Evolutionary conservation across 2,888 invertebrate genomes (phyloP), one percentile per base, ranked within the genome.

Genomic region (Hirtodrosophila cameraria): DNA sequence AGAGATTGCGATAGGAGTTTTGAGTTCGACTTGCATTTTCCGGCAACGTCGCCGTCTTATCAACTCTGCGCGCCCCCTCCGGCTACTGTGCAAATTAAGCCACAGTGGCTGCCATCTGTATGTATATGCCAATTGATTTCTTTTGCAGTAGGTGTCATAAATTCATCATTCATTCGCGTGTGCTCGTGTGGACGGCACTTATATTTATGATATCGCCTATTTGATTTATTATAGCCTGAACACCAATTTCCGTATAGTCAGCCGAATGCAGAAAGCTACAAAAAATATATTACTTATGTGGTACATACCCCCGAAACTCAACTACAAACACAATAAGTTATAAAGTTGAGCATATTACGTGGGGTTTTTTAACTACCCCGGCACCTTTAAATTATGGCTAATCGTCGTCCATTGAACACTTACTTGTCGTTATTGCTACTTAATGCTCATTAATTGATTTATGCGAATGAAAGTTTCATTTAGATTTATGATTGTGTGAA

Each of bases 401-500:
- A 73, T 65, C 64, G 68, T 39, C 55, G 72, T 31, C 46, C 50
- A 30, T 31, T 33, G 33, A 36, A 33, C 55, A 50, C 33, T 48
- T 41, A 20, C 52, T 15, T 41, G 38, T 54, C 64, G 61, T 61
- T 77, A 60, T 75, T 54, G 64, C 50, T 58, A 55, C 64, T 64
- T 70, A 78, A 67, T 63, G 49, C 59, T 64, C 52, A 75, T 74
- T 74, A 76, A 83, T 83, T 64, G 75, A 75, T 79, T 73, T 74
- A 70, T 68, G 60, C 52, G 60, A 54, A 68, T 30, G 45, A 54
- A 76, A 61, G 55, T 59, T 74, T 58, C 59, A 68, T 54, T 66
- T 61, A 66, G 77, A 84, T 81, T 81, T 81, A 81, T 84, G 86
- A 59, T 28, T 65, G 68, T 84, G 78, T 84, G 75, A 80, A 77